phyloP scores from a whole-genome alignment of 2,113 vertebrate species.

The Parus major region DNA sequence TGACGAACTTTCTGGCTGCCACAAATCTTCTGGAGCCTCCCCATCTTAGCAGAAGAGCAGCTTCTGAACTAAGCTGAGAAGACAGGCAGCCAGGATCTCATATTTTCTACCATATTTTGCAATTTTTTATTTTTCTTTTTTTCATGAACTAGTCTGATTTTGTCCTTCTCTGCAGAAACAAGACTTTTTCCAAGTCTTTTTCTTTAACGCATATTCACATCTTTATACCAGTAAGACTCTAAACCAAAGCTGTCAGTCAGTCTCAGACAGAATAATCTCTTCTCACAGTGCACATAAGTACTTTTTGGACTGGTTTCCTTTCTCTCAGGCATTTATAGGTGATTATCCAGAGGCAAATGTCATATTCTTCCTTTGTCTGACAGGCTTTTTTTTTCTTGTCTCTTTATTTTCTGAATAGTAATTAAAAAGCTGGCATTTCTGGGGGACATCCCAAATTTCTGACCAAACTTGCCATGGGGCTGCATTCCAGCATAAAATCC shows the following conservation, averaged over 20 bases:
- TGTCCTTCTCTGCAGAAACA: neutral
- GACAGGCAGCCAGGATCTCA: neutral
- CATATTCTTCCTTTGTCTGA: neutral
- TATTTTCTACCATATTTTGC: neutral
- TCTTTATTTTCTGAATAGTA: neutral
- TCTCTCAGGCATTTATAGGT: conserved; percentile 18
- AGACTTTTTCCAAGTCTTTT: neutral
- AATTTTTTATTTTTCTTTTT: neutral
- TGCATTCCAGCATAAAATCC: neutral
- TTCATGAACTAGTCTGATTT: neutral
- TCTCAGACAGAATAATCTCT: neutral
- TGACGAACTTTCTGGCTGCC: neutral
- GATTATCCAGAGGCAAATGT: conserved; percentile 47
- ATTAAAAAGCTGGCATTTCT: neutral
- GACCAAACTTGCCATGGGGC: neutral
- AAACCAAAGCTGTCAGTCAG: neutral
- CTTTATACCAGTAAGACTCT: neutral
- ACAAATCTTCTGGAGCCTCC: neutral
- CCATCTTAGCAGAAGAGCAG: neutral
- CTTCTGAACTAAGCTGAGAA: neutral
- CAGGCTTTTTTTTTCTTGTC: neutral
- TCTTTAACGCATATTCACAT: neutral
- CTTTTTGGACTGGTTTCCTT: conserved; percentile 15
- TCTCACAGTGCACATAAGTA: neutral
- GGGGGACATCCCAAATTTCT: neutral